phyloP scores from a whole-genome alignment of 2,113 vertebrate species.

The Pseudorhombus dupliciocellatus region DNA sequence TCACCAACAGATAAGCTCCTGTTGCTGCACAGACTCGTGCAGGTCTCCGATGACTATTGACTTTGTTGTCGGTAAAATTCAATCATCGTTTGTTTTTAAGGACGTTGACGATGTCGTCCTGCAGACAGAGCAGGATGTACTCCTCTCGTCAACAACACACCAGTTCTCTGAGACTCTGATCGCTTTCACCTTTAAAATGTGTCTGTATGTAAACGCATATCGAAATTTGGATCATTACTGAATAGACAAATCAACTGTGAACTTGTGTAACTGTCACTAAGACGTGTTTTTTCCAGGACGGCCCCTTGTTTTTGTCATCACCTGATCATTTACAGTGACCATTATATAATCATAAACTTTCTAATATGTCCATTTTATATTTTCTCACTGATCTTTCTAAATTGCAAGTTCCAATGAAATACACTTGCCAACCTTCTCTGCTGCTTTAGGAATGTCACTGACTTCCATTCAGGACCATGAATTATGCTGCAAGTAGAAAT shows the following conservation, averaged over 20 bases:
- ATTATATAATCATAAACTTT: neutral
- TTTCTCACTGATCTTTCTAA: neutral
- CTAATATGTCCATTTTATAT: neutral
- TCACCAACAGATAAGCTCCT: no score
- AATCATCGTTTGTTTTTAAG: neutral
- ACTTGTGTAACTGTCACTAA: neutral
- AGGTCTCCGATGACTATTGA: neutral
- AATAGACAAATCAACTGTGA: neutral
- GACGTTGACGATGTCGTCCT: neutral
- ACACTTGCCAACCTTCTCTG: constrained; percentile 15
- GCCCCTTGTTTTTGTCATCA: neutral
- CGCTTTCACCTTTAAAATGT: neutral
- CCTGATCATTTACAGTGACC: neutral
- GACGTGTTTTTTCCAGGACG: neutral
- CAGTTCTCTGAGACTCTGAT: neutral
- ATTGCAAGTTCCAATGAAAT: constrained; percentile 8
- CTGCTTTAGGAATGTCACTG: constrained; percentile 26
- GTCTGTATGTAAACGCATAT: neutral
- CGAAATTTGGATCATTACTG: neutral
- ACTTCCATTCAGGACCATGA: constrained; percentile 2
- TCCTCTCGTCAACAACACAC: neutral
- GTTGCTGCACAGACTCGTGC: neutral
- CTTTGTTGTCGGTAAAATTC: neutral
- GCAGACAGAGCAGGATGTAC: no score
- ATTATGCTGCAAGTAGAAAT: neutral